Evolutionary conservation across 2,888 invertebrate genomes (phyloP).

Genomic region (Trisateles emortualis): DNA sequence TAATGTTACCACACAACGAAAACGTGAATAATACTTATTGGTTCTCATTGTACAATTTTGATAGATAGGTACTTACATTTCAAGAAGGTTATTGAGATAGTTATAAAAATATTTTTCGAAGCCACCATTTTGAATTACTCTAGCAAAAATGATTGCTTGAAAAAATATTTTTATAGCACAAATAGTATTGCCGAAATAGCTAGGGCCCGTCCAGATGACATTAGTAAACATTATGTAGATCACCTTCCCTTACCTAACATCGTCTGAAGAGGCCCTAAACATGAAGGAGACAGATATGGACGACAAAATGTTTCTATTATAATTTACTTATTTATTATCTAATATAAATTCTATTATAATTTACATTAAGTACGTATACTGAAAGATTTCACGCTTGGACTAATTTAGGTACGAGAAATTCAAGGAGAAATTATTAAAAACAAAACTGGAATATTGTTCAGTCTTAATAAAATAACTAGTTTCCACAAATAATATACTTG

Average conservation of each 20-base stretch:
- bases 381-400: conserved; percentile 84
- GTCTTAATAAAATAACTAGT: conserved; percentile 83
- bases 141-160: conserved; percentile 15
- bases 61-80: conserved; percentile 12
- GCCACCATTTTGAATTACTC: conserved; percentile 14
- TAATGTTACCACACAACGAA: conserved; percentile 43
- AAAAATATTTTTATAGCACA: conserved; percentile 40
- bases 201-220: conserved; percentile 65
- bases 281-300: conserved; percentile 60
- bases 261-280: conserved; percentile 72
- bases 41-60: conserved; percentile 38
- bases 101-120: conserved; percentile 43
- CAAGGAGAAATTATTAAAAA: conserved; percentile 70
- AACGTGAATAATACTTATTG: conserved; percentile 35
- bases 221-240: conserved; percentile 41
- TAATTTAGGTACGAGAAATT: conserved; percentile 79
- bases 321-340: conserved; percentile 85
- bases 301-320: conserved; percentile 81
- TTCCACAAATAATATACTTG: conserved; percentile 56
- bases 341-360: conserved; percentile 86
- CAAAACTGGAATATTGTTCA: conserved; percentile 83
- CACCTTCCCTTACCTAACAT: conserved; percentile 45
- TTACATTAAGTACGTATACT: conserved; percentile 87
- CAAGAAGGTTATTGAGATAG: conserved; percentile 24
- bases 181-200: conserved; percentile 19